These are phyloP conservation scores for Poeciliopsis prolifica DNA, from an alignment of 2,113 vertebrate species.

Conservation along the genomic window DNA sequence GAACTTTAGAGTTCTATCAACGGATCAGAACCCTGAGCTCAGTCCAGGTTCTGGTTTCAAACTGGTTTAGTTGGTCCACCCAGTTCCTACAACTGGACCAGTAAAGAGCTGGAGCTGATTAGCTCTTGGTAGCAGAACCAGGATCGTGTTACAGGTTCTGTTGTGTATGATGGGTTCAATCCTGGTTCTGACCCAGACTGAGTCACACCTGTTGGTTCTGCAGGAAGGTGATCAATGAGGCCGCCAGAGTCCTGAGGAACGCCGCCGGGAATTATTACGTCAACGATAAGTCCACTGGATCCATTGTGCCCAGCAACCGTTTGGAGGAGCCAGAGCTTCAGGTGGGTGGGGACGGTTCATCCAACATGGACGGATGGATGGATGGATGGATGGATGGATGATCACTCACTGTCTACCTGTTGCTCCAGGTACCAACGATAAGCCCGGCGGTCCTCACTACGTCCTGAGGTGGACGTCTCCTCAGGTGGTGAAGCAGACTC, in stretches of 20 bases:
- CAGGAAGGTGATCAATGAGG: constrained; percentile 82
- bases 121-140: no score
- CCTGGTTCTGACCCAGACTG: background rate
- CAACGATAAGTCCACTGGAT: constrained; percentile 94
- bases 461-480: constrained; percentile 94
- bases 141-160: background rate
- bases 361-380: no score
- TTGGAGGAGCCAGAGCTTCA: constrained; percentile 91
- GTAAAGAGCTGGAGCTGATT: background rate
- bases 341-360: constrained; percentile 59
- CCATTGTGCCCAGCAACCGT: constrained; percentile 95
- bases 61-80: background rate
- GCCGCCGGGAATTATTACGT: constrained; percentile 96
- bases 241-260: constrained; percentile 81
- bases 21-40: background rate
- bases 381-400: background rate
- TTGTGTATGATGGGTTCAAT: no score
- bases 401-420: background rate
- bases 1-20: no score
- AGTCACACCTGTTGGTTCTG: background rate
- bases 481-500: constrained; percentile 90
- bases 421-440: constrained; percentile 92
- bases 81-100: background rate
- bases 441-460: constrained; percentile 92
- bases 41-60: background rate